Evolutionary conservation across 1,140 invertebrate genomes (phyloP).

Genomic region (Amyelois transitella): DNA sequence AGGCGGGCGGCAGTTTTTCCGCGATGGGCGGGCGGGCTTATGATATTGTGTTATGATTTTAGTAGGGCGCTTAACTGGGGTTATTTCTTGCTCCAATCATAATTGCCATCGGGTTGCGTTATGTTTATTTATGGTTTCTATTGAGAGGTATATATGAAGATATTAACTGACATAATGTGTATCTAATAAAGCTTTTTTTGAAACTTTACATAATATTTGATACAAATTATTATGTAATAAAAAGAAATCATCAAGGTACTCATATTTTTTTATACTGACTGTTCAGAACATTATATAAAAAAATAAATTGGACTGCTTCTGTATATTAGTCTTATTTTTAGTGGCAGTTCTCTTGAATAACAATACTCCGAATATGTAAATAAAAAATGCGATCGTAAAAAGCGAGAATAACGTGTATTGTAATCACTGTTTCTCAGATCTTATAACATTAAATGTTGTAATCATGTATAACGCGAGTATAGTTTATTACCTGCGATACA

Average conservation of each 20-base stretch:
- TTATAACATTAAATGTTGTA: neutral
- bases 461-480: constrained; percentile 5
- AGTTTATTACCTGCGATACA: constrained; percentile 29
- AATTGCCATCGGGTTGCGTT: neutral
- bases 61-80: constrained; percentile 40
- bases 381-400: neutral
- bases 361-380: neutral
- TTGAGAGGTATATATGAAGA: neutral
- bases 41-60: constrained; percentile 72
- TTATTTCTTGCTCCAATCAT: constrained; percentile 28
- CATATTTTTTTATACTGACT: no score
- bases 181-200: no score
- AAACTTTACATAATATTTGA: no score
- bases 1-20: constrained; percentile 64
- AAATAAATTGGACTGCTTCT: no score
- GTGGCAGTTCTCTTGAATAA: neutral
- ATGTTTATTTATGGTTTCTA: neutral
- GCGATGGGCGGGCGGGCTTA: constrained; percentile 64
- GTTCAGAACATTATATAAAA: no score
- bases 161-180: no score
- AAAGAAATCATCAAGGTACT: no score
- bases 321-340: no score
- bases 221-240: no score
- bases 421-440: neutral
- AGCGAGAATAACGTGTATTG: neutral